Evolutionary conservation across 2,113 vertebrate species (phyloP).

Genomic region (Zosterops japonicus): DNA sequence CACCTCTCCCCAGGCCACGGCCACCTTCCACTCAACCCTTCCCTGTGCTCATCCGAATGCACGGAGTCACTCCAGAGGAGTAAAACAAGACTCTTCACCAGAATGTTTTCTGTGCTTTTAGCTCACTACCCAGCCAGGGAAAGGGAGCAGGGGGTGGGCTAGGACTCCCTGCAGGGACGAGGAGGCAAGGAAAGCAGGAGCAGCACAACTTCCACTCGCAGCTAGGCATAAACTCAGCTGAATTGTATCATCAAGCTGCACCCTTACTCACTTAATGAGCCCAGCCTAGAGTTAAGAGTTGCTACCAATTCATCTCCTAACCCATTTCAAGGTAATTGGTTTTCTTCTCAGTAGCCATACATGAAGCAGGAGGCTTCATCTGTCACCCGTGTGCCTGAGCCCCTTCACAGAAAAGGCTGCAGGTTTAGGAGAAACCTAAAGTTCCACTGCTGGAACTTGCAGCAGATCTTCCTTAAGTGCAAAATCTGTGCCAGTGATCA

Average conservation of each 20-base stretch:
- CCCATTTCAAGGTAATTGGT: background rate
- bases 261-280: background rate
- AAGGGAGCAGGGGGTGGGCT: background rate
- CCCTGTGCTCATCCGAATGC: background rate
- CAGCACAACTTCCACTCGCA: background rate
- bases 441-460: slow-evolving; percentile 12
- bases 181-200: background rate
- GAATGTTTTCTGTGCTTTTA: background rate
- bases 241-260: background rate
- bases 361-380: background rate
- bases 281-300: background rate
- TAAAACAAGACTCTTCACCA: background rate
- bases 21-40: background rate
- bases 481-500: slow-evolving; percentile 30
- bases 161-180: background rate
- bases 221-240: background rate
- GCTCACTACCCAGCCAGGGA: background rate
- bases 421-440: background rate
- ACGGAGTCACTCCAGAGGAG: background rate
- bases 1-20: fast-evolving
- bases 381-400: background rate
- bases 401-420: background rate
- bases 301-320: background rate
- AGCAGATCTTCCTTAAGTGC: background rate
- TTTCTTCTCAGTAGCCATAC: background rate